phyloP scores from a whole-genome alignment of 2,797 vertebrate genomes.

The Onychomys torridus region DNA sequence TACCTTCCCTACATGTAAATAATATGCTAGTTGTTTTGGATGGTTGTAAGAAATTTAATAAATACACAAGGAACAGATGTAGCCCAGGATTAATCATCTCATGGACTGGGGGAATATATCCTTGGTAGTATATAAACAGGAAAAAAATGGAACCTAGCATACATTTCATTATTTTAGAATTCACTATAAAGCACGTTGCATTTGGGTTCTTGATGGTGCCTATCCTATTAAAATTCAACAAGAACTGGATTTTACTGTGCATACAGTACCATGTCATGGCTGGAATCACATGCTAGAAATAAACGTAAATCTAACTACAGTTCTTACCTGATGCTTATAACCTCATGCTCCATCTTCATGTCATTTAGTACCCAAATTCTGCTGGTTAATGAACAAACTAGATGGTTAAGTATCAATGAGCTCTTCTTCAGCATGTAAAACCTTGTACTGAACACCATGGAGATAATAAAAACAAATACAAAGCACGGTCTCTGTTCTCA shows the following conservation, averaged over 20 bases:
- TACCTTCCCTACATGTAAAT: constrained; percentile 63
- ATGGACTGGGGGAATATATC: not conserved
- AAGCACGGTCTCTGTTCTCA: constrained; percentile 1
- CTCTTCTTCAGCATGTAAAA: constrained; percentile 38
- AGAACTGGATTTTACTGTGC: not conserved
- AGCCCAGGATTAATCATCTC: constrained; percentile 53
- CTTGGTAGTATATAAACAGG: constrained; percentile 39
- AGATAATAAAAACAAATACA: constrained; percentile 28
- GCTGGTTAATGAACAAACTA: constrained; percentile 54
- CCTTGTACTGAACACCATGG: not conserved
- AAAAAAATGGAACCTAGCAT: not conserved
- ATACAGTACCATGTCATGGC: not conserved
- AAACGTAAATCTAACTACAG: not conserved
- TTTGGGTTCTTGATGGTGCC: not conserved
- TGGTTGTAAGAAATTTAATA: constrained; percentile 50
- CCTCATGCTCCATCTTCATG: not conserved
- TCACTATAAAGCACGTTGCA: not conserved
- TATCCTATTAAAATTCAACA: not conserved
- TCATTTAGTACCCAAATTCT: constrained; percentile 55
- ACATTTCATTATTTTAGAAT: constrained; percentile 40
- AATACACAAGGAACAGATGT: constrained; percentile 51
- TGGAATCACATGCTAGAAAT: not conserved
- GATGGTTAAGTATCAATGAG: constrained; percentile 5
- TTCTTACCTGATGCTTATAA: constrained; percentile 36
- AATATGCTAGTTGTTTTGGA: constrained; percentile 47